Conservation (phyloP, 2,888 invertebrate species). For the Margaritifera margaritifera region DNA sequence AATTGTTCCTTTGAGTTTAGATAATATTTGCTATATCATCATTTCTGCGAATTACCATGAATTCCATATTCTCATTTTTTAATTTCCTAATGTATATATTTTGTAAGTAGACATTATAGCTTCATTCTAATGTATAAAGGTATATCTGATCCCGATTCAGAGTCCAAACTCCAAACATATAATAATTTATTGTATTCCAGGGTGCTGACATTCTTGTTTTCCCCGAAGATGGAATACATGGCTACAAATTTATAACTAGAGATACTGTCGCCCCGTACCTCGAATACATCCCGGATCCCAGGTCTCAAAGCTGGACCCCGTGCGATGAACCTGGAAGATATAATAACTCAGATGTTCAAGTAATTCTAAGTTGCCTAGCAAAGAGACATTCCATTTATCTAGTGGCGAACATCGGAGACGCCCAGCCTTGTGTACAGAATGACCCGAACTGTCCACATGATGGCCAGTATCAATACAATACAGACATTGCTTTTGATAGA, state of each 20-base stretch:
- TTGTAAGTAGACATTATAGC: no score
- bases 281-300: conserved; percentile 67
- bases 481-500: conserved; percentile 85
- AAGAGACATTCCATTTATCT: conserved; percentile 78
- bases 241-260: conserved; percentile 57
- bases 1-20: no score
- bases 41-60: no score
- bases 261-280: conserved; percentile 37
- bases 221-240: conserved; percentile 79
- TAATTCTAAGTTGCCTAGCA: conserved; percentile 77
- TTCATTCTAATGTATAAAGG: no score
- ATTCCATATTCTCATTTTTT: no score
- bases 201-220: conserved; percentile 84
- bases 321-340: conserved; percentile 44
- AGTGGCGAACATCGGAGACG: conserved; percentile 82
- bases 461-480: conserved; percentile 78
- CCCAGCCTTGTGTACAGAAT: conserved; percentile 67
- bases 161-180: no score
- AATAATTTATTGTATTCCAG: no score
- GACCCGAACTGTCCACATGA: conserved; percentile 50
- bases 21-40: no score
- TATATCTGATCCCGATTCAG: no score
- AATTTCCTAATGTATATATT: no score
- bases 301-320: conserved; percentile 74
- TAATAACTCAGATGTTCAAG: no score